Percentiles rank a stretch among this genome's conserved stretches.
Evolutionary conservation across 35 echinoderm and acorn worm species (phyloP).

Genomic region (Ophiothrix spiculata): DNA sequence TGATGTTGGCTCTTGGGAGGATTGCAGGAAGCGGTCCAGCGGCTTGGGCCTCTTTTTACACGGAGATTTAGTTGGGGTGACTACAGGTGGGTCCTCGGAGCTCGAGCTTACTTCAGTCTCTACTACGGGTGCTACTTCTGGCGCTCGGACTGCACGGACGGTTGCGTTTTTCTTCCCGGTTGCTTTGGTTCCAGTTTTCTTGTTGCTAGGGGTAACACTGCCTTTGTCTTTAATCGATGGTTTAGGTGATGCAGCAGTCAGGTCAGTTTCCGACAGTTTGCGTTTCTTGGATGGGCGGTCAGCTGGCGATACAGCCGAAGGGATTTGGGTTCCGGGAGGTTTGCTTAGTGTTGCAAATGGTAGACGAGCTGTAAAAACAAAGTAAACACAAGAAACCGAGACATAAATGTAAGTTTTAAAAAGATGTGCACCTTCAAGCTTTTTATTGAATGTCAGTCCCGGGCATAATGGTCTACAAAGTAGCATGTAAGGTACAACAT

Average conservation of each 20-base stretch:
- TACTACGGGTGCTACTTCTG: neutral
- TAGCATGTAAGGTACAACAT: too few relatives aligned
- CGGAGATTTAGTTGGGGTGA: neutral
- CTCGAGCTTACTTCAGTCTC: conserved; percentile 54
- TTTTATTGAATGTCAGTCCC: neutral
- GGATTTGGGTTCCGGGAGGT: conserved; percentile 7
- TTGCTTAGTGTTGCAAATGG: conserved; percentile 24
- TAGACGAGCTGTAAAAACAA: conserved; percentile 46
- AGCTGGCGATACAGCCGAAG: conserved; percentile 15
- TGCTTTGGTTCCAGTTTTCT: conserved; percentile 11
- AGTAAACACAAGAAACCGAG: neutral
- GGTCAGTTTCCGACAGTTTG: conserved; percentile 25
- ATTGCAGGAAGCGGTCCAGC: conserved; percentile 72
- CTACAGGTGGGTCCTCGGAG: conserved; percentile 17
- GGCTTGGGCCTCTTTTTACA: conserved; percentile 40
- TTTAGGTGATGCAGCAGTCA: neutral
- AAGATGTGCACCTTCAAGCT: neutral
- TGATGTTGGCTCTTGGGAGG: conserved; percentile 68
- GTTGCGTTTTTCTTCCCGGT: neutral
- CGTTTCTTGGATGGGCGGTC: conserved; percentile 38
- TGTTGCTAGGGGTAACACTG: neutral
- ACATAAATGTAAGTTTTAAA: neutral
- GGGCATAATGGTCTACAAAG: neutral
- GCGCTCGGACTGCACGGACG: neutral
- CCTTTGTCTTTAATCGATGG: neutral